phyloP scores from a whole-genome alignment of 1,140 invertebrate species.

The Aphaenogaster floridana region DNA sequence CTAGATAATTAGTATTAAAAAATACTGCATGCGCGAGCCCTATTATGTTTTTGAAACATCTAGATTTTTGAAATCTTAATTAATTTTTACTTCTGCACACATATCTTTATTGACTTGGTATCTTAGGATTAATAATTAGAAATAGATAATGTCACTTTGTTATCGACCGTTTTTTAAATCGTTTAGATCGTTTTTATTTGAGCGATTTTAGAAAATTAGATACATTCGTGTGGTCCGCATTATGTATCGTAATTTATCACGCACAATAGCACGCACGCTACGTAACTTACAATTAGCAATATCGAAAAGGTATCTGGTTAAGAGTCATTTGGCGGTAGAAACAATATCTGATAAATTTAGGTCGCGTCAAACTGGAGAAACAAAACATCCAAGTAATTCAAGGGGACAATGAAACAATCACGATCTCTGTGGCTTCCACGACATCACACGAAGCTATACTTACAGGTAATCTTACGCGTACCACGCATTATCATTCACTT shows the following conservation, averaged over 20 bases:
- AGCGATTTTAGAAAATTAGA: neutral
- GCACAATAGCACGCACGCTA: conserved; percentile 8
- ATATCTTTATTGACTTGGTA: neutral
- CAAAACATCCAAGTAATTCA: conserved; percentile 88
- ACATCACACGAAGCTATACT: conserved; percentile 89
- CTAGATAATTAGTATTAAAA: neutral
- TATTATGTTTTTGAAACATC: neutral
- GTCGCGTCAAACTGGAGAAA: conserved; percentile 87
- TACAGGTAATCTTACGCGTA: conserved; percentile 86
- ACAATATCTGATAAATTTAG: conserved; percentile 85
- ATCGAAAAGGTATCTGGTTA: conserved; percentile 42
- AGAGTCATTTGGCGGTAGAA: conserved; percentile 65
- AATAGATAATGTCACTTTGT: neutral
- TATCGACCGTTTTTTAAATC: neutral
- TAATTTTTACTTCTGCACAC: neutral
- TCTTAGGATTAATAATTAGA: neutral
- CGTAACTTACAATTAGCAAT: conserved; percentile 5
- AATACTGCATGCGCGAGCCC: neutral
- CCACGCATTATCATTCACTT: conserved; percentile 12
- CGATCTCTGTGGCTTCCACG: conserved; percentile 89
- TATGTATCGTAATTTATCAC: conserved; percentile 20
- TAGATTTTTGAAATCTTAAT: conserved; percentile 7
- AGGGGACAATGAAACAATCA: conserved; percentile 88
- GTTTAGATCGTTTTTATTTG: neutral
- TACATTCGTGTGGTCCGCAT: neutral